phyloP scores from a whole-genome alignment of 1,140 invertebrate species.

The Leptinotarsa defecta region DNA sequence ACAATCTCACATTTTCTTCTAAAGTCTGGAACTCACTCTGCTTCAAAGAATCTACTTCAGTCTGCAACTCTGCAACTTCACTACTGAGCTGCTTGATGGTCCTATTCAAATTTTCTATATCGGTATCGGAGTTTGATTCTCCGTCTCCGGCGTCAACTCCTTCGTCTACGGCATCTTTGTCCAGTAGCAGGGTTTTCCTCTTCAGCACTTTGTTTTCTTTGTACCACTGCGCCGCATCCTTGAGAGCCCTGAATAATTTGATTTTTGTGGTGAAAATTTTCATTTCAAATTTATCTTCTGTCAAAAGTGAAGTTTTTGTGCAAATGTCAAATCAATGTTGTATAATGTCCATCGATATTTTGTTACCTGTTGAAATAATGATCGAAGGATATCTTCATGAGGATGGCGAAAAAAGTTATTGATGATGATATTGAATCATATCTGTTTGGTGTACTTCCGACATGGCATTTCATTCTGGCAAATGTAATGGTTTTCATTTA shows the following conservation, averaged over 20 bases:
- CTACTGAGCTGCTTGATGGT: conserved; percentile 68
- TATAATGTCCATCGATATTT: not conserved
- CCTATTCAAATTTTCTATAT: conserved; percentile 70
- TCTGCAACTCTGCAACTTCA: conserved; percentile 69
- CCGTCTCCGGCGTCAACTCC: conserved; percentile 59
- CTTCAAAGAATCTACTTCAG: conserved; percentile 66
- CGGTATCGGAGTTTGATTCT: conserved; percentile 65
- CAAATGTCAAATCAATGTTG: not conserved
- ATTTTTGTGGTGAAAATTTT: conserved; percentile 21
- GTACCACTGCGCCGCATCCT: conserved; percentile 70
- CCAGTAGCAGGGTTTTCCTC: conserved; percentile 64
- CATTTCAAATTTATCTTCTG: not conserved
- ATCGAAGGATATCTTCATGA: not conserved
- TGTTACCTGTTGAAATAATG: not conserved
- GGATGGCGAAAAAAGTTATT: not conserved
- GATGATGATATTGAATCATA: not conserved
- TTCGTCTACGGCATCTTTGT: conserved; percentile 53
- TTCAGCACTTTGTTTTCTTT: conserved; percentile 73
- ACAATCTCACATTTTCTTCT: conserved; percentile 62
- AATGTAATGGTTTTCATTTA: not conserved
- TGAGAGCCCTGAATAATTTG: conserved; percentile 59
- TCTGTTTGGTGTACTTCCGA: not conserved
- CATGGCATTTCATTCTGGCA: not conserved
- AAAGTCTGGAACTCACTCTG: conserved; percentile 74
- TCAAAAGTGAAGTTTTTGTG: not conserved